Evolutionary conservation across 2,113 vertebrate species (phyloP).

Genomic region (Albula goreensis): DNA sequence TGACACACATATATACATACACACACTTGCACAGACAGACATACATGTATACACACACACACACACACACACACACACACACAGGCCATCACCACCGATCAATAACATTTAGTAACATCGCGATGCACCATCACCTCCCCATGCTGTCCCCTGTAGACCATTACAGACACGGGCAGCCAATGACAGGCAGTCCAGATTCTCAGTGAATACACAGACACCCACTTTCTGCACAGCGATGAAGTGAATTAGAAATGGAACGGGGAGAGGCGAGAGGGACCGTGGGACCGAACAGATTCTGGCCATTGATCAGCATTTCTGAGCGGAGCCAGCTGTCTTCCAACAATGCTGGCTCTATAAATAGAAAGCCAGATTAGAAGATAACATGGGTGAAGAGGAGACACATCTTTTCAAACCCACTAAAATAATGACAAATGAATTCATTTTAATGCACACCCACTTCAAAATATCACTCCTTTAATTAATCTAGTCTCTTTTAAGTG

Average conservation of each 20-base stretch:
- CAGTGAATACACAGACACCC: constrained; percentile 44
- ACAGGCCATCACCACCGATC: too few species aligned
- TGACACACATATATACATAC: too few species aligned
- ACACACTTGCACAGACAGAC: too few species aligned
- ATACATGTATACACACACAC: too few species aligned
- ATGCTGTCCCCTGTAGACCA: constrained; percentile 19
- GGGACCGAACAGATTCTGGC: constrained; percentile 39
- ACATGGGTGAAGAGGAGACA: constrained; percentile 10
- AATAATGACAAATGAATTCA: not conserved
- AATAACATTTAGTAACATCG: too few species aligned
- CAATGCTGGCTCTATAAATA: constrained; percentile 38
- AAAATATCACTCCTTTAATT: not conserved
- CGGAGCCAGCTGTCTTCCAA: not conserved
- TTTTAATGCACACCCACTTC: not conserved
- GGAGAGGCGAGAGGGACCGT: constrained; percentile 46
- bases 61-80: too few species aligned
- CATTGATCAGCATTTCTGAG: constrained; percentile 52
- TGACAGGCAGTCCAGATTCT: constrained; percentile 31
- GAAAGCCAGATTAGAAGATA: constrained; percentile 21
- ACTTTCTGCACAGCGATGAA: constrained; percentile 56
- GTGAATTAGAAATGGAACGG: constrained; percentile 50
- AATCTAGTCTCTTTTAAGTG: not conserved
- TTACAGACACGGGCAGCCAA: too few species aligned
- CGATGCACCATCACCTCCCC: too few species aligned
- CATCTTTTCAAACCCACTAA: not conserved